Base-by-base conservation (phyloP, 2,113 vertebrate genomes). In the Chrysochloris asiatica region DNA sequence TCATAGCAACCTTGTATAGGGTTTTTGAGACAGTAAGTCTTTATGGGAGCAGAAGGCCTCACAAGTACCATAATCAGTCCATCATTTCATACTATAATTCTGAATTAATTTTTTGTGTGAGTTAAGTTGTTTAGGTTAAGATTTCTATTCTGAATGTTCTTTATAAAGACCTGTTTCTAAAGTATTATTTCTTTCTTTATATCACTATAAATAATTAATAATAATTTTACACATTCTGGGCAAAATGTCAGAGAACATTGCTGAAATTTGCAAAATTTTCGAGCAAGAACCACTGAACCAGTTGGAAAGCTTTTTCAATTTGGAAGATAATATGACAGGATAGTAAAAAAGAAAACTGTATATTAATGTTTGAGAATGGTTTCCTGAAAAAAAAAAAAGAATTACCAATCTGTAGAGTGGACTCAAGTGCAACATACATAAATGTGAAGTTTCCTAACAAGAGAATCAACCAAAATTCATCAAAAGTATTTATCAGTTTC, bases 181-280 rank as follows among this genome's bases (percentile, higher is more conserved):
- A 78, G n/a, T 8, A 82, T 30, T 63, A 10, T 83, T 95, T 85
- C 67, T 81, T 43, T 73, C 10, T 56, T 17, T 59, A 73, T 8
- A 69, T 54, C 6, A 81, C 45, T 67, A 89, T 81, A 93, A 94
- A 92, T 89, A 90, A 78, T 77, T 69, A 81, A 85, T 76, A 91
- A 86, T 79, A 47, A 81, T 63, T 61, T 54, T 81, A 59, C 4
- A 81, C 10, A 81, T 75, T 24, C 9, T 45, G 22, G 22, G 61
- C 4, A 84, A 90, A 72, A 89, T 86, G 11, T 93, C 76, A 90
- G 43, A 71, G 2, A 9, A 84, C 54, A 86, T 54, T 93, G 38
- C 13, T 89, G 24, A 88, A 78, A 87, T 71, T 71, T 89, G 30
- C 47, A 87, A 9, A 81, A 33, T 83, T 87, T 94, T n/a, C 67